Evolutionary conservation across 1,140 invertebrate species (phyloP).

Genomic region (Drosophila obscura): DNA sequence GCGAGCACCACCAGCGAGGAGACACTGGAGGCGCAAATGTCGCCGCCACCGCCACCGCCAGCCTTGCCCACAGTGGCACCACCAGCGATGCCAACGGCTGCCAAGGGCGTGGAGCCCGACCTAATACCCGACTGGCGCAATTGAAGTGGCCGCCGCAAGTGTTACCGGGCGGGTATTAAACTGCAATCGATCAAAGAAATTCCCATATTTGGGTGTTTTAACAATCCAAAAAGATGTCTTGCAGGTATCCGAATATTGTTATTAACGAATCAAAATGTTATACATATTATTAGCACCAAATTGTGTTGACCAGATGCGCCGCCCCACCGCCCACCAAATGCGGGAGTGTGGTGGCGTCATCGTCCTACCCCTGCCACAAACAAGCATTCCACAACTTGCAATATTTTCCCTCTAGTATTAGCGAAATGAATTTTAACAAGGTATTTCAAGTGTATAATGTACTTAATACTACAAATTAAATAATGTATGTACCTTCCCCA

Average conservation of each 20-base stretch:
- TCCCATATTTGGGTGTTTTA: not conserved
- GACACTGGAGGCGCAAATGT: slow-evolving; percentile 62
- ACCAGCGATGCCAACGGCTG: slow-evolving; percentile 46
- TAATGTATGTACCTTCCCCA: slow-evolving; percentile 64
- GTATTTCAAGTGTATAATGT: slow-evolving; percentile 47
- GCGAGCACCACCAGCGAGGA: slow-evolving; percentile 73
- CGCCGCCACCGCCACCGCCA: slow-evolving; percentile 55
- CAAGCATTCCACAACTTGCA: slow-evolving; percentile 63
- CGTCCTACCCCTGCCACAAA: slow-evolving; percentile 22
- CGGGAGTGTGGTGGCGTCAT: not conserved
- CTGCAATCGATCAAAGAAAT: slow-evolving; percentile 2
- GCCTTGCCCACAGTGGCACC: slow-evolving; percentile 64
- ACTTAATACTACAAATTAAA: slow-evolving; percentile 72
- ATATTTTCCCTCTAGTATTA: slow-evolving; percentile 67
- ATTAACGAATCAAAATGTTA: slow-evolving; percentile 56
- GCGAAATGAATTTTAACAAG: slow-evolving; percentile 60
- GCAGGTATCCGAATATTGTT: slow-evolving; percentile 28
- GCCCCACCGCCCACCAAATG: not conserved
- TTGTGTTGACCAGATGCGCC: slow-evolving; percentile 56
- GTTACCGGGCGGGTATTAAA: not conserved
- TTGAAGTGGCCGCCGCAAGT: slow-evolving; percentile 14
- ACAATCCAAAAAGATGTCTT: not conserved
- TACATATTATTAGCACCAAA: slow-evolving; percentile 61
- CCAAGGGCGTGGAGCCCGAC: slow-evolving; percentile 67
- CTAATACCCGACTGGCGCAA: slow-evolving; percentile 80